Percentiles rank a stretch among this genome's conserved stretches.
Conservation (phyloP, 2,113 vertebrate genomes). For the Ursus arctos region DNA sequence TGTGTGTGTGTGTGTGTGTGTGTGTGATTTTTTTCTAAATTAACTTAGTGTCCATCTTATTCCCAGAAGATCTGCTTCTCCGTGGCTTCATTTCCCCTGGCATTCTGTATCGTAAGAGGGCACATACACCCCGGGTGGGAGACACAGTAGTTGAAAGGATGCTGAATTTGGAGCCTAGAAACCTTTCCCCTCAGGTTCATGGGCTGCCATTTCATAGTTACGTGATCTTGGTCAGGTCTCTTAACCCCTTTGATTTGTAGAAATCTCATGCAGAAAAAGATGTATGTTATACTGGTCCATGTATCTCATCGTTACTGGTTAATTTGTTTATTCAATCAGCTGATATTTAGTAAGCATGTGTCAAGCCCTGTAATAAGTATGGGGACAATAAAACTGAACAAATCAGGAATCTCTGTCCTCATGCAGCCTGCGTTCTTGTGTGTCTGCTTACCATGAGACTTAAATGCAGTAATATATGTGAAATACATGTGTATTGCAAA, state of each 20-base stretch:
- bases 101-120: neutral
- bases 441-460: neutral
- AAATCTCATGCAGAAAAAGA: slow-evolving; percentile 8
- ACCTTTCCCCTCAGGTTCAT: neutral
- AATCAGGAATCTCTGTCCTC: neutral
- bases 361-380: neutral
- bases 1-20: neutral
- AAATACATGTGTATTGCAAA: neutral
- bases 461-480: neutral
- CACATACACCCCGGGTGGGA: neutral
- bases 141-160: neutral
- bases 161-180: neutral
- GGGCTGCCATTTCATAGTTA: neutral
- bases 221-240: neutral
- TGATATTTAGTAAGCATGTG: neutral
- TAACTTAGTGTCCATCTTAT: neutral
- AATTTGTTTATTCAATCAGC: neutral
- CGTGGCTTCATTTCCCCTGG: neutral
- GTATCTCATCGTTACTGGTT: neutral
- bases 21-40: neutral
- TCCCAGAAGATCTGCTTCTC: neutral
- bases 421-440: neutral
- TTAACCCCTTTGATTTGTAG: neutral
- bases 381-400: neutral
- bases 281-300: neutral